Conservation (phyloP, 2,113 vertebrate species). For the Lutjanus erythropterus region DNA sequence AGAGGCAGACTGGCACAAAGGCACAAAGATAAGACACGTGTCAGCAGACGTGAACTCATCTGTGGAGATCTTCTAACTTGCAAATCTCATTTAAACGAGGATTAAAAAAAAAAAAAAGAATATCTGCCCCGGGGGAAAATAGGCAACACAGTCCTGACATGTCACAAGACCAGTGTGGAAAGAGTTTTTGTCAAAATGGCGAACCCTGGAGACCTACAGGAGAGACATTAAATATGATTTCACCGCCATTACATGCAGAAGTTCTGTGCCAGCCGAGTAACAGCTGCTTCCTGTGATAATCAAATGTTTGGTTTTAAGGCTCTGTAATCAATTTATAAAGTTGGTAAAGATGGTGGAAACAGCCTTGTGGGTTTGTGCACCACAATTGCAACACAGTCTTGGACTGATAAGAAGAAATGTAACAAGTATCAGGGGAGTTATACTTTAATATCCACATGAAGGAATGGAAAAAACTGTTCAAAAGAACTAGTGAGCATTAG, state of each 20-base stretch:
- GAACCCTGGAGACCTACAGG: constrained; percentile 34
- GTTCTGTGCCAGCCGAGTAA: neutral
- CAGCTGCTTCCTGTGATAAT: neutral
- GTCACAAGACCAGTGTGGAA: constrained; percentile 73
- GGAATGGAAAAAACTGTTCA: neutral
- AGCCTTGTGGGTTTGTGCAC: constrained; percentile 63
- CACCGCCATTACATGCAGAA: constrained; percentile 24
- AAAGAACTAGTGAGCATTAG: neutral
- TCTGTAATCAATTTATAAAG: constrained; percentile 32
- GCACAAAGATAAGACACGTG: constrained; percentile 44
- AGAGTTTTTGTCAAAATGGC: constrained; percentile 67
- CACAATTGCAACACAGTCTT: constrained; percentile 60
- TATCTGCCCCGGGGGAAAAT: constrained; percentile 35
- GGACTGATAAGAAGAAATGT: constrained; percentile 28
- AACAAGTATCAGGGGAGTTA: neutral
- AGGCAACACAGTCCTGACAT: constrained; percentile 46
- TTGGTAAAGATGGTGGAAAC: constrained; percentile 67
- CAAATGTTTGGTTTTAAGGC: constrained; percentile 1
- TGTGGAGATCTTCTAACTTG: constrained; percentile 22
- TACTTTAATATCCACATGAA: constrained; percentile 1
- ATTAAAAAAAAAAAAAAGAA: neutral
- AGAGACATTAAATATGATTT: constrained; percentile 35
- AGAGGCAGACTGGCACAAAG: constrained; percentile 19
- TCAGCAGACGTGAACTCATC: constrained; percentile 45
- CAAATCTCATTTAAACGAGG: constrained; percentile 22